Evolutionary conservation across 2,113 vertebrate species (phyloP).

Genomic region (Triplophysa siluroides): DNA sequence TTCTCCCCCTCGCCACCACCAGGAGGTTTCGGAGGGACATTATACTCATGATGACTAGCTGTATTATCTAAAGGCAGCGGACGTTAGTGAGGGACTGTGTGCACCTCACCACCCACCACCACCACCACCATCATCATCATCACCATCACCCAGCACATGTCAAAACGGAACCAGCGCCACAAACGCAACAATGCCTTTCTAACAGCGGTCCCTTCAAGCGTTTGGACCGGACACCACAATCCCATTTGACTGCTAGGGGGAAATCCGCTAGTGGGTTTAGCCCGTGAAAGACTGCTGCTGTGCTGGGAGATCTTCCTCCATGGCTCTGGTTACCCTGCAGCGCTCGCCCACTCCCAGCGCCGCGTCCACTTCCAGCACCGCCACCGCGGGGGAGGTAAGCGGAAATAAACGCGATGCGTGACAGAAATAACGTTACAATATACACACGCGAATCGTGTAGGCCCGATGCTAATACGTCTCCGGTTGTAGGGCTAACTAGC

Average conservation of each 20-base stretch:
- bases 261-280: slow-evolving; percentile 34
- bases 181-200: slow-evolving; percentile 9
- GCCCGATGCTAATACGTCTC: slow-evolving; percentile 36
- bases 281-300: not conserved
- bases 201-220: slow-evolving; percentile 26
- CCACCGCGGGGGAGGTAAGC: slow-evolving; percentile 76
- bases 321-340: slow-evolving; percentile 95
- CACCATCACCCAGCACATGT: slow-evolving; percentile 13
- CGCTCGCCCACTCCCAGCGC: slow-evolving; percentile 92
- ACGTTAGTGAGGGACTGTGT: not conserved
- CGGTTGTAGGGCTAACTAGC: slow-evolving; percentile 24
- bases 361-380: slow-evolving; percentile 85
- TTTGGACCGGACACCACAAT: not conserved
- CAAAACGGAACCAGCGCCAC: not conserved
- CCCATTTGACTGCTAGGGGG: not conserved
- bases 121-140: not conserved
- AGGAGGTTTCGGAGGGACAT: not conserved
- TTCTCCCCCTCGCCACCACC: not conserved
- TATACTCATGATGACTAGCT: not conserved
- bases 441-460: slow-evolving; percentile 11
- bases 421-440: slow-evolving; percentile 30
- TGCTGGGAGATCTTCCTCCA: slow-evolving; percentile 61
- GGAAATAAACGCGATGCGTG: slow-evolving; percentile 26
- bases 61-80: not conserved
- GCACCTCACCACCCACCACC: no score